Conservation (phyloP, 2,797 vertebrate genomes). For the Triplophysa bombifrons region DNA sequence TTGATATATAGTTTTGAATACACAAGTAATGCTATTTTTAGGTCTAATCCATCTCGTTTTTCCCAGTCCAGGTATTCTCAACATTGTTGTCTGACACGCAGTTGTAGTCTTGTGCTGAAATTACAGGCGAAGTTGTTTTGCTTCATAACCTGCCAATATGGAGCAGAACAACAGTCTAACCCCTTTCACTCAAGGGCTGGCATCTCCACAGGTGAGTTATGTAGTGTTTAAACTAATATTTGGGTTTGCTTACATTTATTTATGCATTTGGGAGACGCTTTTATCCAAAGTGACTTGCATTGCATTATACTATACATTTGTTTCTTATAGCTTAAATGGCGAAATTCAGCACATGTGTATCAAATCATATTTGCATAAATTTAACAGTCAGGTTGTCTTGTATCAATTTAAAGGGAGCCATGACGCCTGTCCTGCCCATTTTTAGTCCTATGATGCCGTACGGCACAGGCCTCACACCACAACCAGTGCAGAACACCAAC, state of each 20-base stretch:
- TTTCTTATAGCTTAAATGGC: no score
- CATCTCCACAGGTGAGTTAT: slow-evolving; percentile 89
- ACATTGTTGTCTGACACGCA: slow-evolving; percentile 24
- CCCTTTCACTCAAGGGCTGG: slow-evolving; percentile 90
- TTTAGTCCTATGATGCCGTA: slow-evolving; percentile 99
- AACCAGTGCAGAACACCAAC: slow-evolving; percentile 93
- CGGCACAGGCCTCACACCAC: slow-evolving; percentile 94
- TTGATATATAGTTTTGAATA: background rate
- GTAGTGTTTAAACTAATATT: background rate
- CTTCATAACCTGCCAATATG: slow-evolving; percentile 74
- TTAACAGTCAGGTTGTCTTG: background rate
- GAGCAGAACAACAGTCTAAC: slow-evolving; percentile 97
- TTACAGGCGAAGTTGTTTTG: slow-evolving; percentile 50
- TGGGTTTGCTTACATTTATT: no score
- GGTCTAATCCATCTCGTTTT: background rate
- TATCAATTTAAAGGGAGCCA: slow-evolving; percentile 79
- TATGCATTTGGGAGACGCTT: no score
- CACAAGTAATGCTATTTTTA: background rate
- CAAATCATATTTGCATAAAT: background rate
- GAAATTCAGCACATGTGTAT: background rate
- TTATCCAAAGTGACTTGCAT: no score
- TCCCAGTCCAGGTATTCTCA: slow-evolving; percentile 19
- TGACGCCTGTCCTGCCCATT: slow-evolving; percentile 92
- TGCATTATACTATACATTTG: no score
- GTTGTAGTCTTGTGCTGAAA: slow-evolving; percentile 16